phyloP scores from a whole-genome alignment of 2,797 vertebrate species.

The Delichon dasypus region DNA sequence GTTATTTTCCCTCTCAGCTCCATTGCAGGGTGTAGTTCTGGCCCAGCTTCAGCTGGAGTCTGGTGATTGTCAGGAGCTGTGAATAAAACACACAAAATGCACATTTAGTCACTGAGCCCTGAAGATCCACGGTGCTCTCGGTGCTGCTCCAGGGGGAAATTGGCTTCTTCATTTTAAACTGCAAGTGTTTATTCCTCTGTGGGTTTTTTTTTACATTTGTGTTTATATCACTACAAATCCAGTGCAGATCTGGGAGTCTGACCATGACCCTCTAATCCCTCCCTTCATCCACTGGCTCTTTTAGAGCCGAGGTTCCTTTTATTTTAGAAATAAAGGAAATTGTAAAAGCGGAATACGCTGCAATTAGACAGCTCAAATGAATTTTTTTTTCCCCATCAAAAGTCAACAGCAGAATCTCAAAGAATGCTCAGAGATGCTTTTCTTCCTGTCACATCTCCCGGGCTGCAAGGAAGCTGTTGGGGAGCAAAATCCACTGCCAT shows the following conservation, averaged over 20 bases:
- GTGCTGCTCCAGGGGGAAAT: fast-evolving
- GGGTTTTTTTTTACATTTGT: not conserved
- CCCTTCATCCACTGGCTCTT: not conserved
- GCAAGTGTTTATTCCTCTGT: not conserved
- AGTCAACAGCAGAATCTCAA: not conserved
- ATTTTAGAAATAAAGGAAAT: not conserved
- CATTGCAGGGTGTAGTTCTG: conserved; percentile 79
- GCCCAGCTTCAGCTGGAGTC: conserved; percentile 76
- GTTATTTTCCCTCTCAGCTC: not conserved
- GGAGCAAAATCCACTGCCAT: not conserved
- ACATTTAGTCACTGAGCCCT: not conserved
- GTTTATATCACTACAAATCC: fast-evolving
- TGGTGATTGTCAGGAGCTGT: conserved; percentile 70
- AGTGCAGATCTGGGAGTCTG: not conserved
- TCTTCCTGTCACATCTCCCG: not conserved
- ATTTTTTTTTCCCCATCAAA: not conserved
- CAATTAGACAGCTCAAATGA: not conserved
- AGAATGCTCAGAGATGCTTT: not conserved
- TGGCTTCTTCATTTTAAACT: not conserved
- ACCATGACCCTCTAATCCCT: not conserved
- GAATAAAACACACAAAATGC: conserved; percentile 34
- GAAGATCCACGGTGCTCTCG: fast-evolving
- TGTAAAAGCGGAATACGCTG: not conserved
- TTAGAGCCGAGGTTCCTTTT: not conserved
- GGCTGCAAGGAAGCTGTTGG: fast-evolving